A percentile compares a stretch with the other conserved stretches of the same genome.
Evolutionary conservation across 2,888 invertebrate species (phyloP).

Genomic region (Ophioninae sp.): DNA sequence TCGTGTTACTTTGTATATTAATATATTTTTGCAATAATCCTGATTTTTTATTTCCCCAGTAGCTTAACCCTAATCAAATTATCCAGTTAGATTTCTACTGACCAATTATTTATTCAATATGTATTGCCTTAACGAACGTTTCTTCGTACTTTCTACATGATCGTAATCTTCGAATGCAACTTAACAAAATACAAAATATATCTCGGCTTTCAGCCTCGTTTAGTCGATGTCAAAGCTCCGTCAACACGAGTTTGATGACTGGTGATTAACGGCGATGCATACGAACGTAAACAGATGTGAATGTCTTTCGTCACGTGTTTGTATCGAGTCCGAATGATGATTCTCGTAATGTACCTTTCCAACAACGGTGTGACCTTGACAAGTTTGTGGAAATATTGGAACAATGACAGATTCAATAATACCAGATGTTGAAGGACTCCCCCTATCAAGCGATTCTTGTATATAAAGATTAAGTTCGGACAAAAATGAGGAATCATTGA

Average conservation of each 20-base stretch:
- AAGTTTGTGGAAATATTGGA: conserved; percentile 11
- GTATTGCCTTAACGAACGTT: too few species aligned
- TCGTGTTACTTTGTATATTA: too few species aligned
- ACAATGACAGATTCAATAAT: conserved; percentile 6
- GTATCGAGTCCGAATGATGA: neutral
- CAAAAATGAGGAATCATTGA: neutral
- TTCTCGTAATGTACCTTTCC: neutral
- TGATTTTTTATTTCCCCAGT: too few species aligned
- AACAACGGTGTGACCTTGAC: neutral
- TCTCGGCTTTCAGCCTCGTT: too few species aligned
- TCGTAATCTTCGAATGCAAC: too few species aligned
- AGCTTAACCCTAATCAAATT: too few species aligned
- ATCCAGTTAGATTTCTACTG: too few species aligned
- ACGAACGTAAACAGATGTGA: conserved; percentile 2
- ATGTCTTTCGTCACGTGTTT: neutral
- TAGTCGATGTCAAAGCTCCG: too few species aligned
- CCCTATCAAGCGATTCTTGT: neutral
- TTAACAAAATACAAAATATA: too few species aligned
- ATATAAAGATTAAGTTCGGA: conserved; percentile 20
- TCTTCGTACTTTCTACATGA: too few species aligned
- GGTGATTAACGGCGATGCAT: neutral
- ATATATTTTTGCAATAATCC: too few species aligned
- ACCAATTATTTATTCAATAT: too few species aligned
- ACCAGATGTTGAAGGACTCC: conserved; percentile 11
- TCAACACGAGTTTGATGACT: neutral